Conservation (phyloP, 2,797 vertebrate genomes). For the Lacerta agilis region DNA sequence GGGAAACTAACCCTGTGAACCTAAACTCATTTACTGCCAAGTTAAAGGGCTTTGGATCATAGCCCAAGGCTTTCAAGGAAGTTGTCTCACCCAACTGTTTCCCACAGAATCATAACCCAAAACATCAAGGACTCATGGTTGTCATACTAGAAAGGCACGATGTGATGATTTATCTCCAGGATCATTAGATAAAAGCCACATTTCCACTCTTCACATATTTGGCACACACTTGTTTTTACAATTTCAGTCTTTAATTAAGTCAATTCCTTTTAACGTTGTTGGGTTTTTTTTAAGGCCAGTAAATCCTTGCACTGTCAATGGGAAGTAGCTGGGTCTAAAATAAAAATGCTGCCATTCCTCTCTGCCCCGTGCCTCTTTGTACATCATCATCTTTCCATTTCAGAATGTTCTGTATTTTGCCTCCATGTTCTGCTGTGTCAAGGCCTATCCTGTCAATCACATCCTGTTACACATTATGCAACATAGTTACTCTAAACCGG, state of each 20-base stretch:
- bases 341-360: neutral
- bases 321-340: slow-evolving; percentile 15
- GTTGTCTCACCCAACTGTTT: neutral
- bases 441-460: neutral
- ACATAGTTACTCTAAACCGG: slow-evolving; percentile 17
- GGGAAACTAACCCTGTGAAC: neutral
- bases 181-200: neutral
- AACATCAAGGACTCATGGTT: neutral
- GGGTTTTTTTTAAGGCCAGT: neutral
- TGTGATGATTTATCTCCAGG: neutral
- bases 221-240: neutral
- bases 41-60: neutral
- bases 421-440: neutral
- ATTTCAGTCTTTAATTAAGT: neutral
- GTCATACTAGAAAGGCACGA: slow-evolving; percentile 20
- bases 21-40: neutral
- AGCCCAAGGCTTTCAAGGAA: neutral
- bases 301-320: neutral
- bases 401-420: slow-evolving; percentile 1
- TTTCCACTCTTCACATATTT: neutral
- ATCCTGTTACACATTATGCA: neutral
- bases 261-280: slow-evolving; percentile 4
- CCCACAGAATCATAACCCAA: neutral
- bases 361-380: neutral
- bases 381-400: neutral